A percentile compares a stretch with the other conserved stretches of the same genome.
Conservation (phyloP, 2,113 vertebrate species). For the Phalacrocorax brasilianus region DNA sequence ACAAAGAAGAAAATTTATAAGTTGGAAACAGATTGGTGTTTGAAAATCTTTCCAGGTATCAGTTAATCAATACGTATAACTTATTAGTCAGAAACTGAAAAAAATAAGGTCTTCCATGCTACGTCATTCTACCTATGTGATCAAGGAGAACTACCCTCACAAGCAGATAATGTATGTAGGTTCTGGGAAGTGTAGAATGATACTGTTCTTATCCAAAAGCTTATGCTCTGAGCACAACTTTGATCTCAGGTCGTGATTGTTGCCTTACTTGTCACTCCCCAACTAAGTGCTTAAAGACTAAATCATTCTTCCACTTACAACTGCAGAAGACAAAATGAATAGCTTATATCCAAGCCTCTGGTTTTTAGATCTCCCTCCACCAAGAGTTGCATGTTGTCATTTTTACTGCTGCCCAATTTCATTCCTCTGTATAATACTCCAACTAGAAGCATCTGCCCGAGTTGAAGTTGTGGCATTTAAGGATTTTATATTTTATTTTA, state of each 20-base stretch:
- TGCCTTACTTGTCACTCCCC: background rate
- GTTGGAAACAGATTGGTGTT: background rate
- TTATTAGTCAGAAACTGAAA: background rate
- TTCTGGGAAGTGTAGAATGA: background rate
- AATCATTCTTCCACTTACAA: background rate
- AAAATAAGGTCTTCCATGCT: background rate
- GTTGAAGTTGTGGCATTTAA: background rate
- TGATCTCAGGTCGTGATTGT: background rate
- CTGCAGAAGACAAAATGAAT: background rate
- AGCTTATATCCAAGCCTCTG: background rate
- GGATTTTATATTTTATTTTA: background rate
- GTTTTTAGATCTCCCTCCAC: background rate
- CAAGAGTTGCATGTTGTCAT: background rate
- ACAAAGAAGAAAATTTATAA: background rate
- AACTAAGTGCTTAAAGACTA: background rate
- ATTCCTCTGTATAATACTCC: background rate
- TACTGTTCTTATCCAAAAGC: background rate
- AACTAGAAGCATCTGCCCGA: background rate
- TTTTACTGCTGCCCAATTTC: background rate
- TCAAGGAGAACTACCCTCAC: background rate
- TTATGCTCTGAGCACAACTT: background rate
- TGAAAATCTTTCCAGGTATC: background rate
- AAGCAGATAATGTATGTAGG: background rate
- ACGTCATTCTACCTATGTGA: background rate
- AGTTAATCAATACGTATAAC: background rate